phyloP scores from a whole-genome alignment of 1,140 invertebrate species.

The Acyrthosiphon pisum region DNA sequence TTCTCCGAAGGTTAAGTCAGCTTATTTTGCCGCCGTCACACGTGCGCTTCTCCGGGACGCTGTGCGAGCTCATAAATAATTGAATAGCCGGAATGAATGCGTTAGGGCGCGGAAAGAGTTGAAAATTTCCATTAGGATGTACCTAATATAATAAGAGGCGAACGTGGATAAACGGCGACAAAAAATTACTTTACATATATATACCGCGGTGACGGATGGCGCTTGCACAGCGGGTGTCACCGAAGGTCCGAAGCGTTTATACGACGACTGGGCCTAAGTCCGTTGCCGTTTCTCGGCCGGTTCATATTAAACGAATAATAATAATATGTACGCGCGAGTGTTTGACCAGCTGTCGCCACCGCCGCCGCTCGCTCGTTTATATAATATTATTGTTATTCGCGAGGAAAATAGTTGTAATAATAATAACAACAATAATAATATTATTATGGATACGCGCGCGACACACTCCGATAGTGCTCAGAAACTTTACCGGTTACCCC shows the following conservation, averaged over 20 bases:
- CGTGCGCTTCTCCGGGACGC: not conserved
- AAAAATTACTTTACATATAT: not conserved
- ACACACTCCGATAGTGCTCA: not conserved
- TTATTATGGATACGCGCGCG: not conserved
- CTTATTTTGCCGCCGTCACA: not conserved
- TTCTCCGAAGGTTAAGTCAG: not conserved
- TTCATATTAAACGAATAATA: not conserved
- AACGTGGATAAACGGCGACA: not conserved
- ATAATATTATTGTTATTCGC: not conserved
- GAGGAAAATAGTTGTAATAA: not conserved
- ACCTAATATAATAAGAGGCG: not conserved
- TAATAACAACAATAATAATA: not conserved
- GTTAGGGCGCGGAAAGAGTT: not conserved
- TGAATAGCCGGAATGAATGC: not conserved
- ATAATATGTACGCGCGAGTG: not conserved
- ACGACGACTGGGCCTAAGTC: not conserved
- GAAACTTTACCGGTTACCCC: not conserved
- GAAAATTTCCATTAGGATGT: not conserved
- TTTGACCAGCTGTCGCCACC: slow-evolving; percentile 20
- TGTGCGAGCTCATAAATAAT: slow-evolving; percentile 7
- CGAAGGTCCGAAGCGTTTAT: not conserved
- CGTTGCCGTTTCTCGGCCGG: not conserved
- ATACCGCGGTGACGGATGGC: not conserved
- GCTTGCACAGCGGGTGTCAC: not conserved
- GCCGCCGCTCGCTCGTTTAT: not conserved